phyloP scores from a whole-genome alignment of 2,797 vertebrate genomes.

The Gymnothorax reevesii region DNA sequence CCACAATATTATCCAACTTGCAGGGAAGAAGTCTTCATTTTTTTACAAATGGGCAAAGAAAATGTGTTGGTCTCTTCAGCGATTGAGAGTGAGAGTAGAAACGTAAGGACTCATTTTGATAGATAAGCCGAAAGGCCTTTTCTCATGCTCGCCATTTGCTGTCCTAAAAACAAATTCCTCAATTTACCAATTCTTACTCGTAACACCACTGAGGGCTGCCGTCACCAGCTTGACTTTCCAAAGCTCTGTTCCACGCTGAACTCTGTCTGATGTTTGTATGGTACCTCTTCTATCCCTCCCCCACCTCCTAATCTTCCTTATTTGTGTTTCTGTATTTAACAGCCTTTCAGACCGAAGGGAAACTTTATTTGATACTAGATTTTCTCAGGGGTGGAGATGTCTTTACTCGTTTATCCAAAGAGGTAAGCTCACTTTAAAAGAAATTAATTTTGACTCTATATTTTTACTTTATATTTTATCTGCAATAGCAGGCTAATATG shows the following conservation, averaged over 20 bases:
- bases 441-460: too few relatives aligned
- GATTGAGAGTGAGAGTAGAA: not conserved
- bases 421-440: slow-evolving; percentile 77
- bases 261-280: slow-evolving; percentile 9
- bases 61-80: not conserved
- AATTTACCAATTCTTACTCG: too few relatives aligned
- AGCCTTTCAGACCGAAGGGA: slow-evolving; percentile 99
- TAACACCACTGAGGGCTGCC: not conserved
- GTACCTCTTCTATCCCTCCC: slow-evolving; percentile 36
- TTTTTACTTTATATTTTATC: too few relatives aligned
- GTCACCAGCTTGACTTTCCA: not conserved
- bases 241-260: not conserved
- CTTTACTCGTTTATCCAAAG: slow-evolving; percentile 99
- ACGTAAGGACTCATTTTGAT: not conserved
- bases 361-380: slow-evolving; percentile 99
- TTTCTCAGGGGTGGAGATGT: slow-evolving; percentile 99
- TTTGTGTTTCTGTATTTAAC: slow-evolving; percentile 1
- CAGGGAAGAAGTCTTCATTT: too few relatives aligned
- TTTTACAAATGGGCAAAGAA: too few relatives aligned
- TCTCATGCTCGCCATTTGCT: not conserved
- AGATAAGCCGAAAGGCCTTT: not conserved
- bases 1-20: too few relatives aligned
- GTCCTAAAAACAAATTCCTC: too few relatives aligned
- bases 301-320: not conserved
- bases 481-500: too few relatives aligned